Evolutionary conservation across 2,797 vertebrate species (phyloP).

Genomic region (Coendou prehensilis): DNA sequence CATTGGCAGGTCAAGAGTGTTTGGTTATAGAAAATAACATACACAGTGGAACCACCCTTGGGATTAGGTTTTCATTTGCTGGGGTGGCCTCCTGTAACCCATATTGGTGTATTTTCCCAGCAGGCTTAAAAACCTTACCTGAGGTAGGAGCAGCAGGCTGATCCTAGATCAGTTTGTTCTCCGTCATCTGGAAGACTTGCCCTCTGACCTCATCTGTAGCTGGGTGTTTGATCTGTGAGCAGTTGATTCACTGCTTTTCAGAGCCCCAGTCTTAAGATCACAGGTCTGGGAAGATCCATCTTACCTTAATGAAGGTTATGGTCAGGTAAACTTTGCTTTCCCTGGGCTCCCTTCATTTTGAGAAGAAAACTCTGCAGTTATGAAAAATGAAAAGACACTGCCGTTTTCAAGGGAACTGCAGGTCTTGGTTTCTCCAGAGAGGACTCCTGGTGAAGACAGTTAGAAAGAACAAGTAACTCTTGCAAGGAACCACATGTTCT

Average conservation of each 20-base stretch:
- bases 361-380: slow-evolving; percentile 32
- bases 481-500: slow-evolving; percentile 71
- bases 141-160: background rate
- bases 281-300: background rate
- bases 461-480: slow-evolving; percentile 72
- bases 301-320: slow-evolving; percentile 28
- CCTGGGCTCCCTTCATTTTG: slow-evolving; percentile 17
- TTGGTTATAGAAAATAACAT: slow-evolving; percentile 23
- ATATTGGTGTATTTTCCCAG: background rate
- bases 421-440: slow-evolving; percentile 50
- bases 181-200: slow-evolving; percentile 53
- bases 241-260: slow-evolving; percentile 26
- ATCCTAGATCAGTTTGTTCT: slow-evolving; percentile 21
- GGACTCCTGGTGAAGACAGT: slow-evolving; percentile 65
- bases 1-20: background rate
- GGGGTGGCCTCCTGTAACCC: background rate
- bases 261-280: background rate
- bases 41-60: background rate
- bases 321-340: background rate
- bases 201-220: slow-evolving; percentile 3
- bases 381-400: slow-evolving; percentile 29
- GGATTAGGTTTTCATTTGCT: background rate
- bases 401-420: slow-evolving; percentile 49
- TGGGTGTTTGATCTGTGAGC: background rate
- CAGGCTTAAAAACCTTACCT: background rate